Evolutionary conservation across 2,888 invertebrate genomes (phyloP), one percentile per base, ranked within the genome.

Genomic region (Copidosoma aretas): DNA sequence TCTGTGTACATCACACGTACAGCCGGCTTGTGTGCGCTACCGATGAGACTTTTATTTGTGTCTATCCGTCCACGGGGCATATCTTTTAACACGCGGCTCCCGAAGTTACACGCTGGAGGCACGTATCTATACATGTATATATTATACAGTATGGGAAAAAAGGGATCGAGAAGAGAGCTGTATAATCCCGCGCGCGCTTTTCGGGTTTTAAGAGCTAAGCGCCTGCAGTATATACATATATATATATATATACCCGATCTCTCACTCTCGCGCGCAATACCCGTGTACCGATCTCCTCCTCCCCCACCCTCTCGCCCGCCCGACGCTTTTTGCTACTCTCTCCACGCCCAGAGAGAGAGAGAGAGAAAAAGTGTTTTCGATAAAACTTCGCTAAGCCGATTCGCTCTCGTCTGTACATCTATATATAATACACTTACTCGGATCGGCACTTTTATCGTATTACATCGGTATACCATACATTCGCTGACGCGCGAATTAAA

Each of bases 121-220:
- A 17, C 43, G 41, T n/a, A n/a, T n/a, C n/a, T n/a, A n/a, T n/a
- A n/a, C n/a, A n/a, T n/a, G n/a, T n/a, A n/a, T n/a, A n/a, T n/a
- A n/a, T n/a, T n/a, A n/a, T n/a, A 32, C 4, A 32, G 32, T 32
- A 32, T 5, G 32, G 8, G 32, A 32, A 32, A 32, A 32, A 32
- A n/a, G n/a, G n/a, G n/a, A n/a, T 41, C 43, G 43, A 46, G 12
- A 46, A 17, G 15, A 46, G 17, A 17, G 12, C 57, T 32, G 32
- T 21, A 22, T 41, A 61, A 24, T 52, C 25, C 51, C 51, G 51
- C 51, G 24, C 32, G 51, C 25, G 60, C 60, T 65, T 65, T 60
- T 39, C 43, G 60, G 60, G 51, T 64, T 65, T 65, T 65, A 60
- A 65, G 54, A 46, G 54, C 65, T 54, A 25, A 54, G 53, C 61